Evolutionary conservation across 2,888 invertebrate genomes (phyloP).

Genomic region (Synanthedon formicaeformis): DNA sequence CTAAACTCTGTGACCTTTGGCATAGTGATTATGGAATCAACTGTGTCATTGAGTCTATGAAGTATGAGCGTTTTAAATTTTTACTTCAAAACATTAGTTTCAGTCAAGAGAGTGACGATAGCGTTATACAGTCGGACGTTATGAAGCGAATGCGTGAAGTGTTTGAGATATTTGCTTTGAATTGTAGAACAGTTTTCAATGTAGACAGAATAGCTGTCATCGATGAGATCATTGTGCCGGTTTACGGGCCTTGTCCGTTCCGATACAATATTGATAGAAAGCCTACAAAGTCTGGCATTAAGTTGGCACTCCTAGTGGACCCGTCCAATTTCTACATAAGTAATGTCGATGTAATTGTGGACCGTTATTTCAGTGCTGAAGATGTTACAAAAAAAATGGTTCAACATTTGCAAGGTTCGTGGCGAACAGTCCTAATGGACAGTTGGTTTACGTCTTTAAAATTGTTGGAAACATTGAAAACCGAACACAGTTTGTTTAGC

Average conservation of each 20-base stretch:
- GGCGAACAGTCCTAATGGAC: constrained; percentile 44
- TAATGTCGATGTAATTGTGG: constrained; percentile 53
- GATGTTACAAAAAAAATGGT: constrained; percentile 44
- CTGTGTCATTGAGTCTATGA: constrained; percentile 43
- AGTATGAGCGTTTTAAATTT: constrained; percentile 45
- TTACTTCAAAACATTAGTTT: constrained; percentile 47
- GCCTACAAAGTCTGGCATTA: constrained; percentile 44
- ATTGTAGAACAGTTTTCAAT: constrained; percentile 46
- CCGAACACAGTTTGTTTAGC: constrained; percentile 35
- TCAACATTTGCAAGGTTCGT: constrained; percentile 44
- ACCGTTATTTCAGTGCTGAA: constrained; percentile 38
- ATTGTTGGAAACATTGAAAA: constrained; percentile 33
- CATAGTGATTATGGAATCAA: constrained; percentile 37
- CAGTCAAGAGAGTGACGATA: constrained; percentile 29
- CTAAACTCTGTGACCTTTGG: constrained; percentile 50
- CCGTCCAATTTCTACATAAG: constrained; percentile 50
- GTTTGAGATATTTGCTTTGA: constrained; percentile 57
- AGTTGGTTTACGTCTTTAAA: constrained; percentile 45
- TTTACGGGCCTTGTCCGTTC: constrained; percentile 57
- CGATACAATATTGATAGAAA: constrained; percentile 50
- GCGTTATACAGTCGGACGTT: constrained; percentile 36
- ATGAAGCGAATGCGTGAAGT: constrained; percentile 55
- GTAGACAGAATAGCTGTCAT: constrained; percentile 40
- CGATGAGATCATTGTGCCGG: constrained; percentile 55
- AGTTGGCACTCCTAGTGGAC: constrained; percentile 50